Evolutionary conservation across 2,113 vertebrate genomes (phyloP), one percentile per base, ranked within the genome.

Genomic region (Psettodes erumei): DNA sequence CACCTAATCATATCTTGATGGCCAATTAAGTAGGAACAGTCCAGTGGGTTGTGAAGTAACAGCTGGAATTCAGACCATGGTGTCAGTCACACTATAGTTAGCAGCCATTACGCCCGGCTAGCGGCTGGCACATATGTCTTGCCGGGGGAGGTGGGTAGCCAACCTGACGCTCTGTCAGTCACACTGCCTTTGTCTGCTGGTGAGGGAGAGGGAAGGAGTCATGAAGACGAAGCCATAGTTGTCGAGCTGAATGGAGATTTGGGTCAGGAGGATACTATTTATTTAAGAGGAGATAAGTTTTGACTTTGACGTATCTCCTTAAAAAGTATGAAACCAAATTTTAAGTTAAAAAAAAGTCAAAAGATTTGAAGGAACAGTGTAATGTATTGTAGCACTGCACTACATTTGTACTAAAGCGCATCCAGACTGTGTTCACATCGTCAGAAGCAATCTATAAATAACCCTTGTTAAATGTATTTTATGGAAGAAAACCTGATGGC

Each of bases 81-180:
- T 85, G 88, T 78, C 83, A 83, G 63, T 75, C 79, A 66, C 58
- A 67, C 77, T 89, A 88, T 86, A 86, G 80, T 86, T 90, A 90
- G 89, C 79, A 72, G 77, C 70, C 50, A 43, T 69, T 67, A 65
- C 7, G 13, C 27, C 37, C 45, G 48, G 78, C 48, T 59, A 32
- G 43, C 12, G 35, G 40, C 69, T 54, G 77, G 45, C 84, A 56
- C 84, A 84, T 78, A 53, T 85, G 86, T 84, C 59, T 16, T 45
- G 66, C 88, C 85, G 3, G 47, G 5, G 56, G 88, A 60, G 3
- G 62, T 13, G 60, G 10, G 5, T 16, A 12, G 65, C 71, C 50
- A 78, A 47, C 60, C 63, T 64, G 76, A 68, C 78, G 77, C 51
- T n/a, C 85, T 82, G 79, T 84, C 89, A 80, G 37, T 90, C 86